Percentiles rank a stretch among this genome's conserved stretches.
Evolutionary conservation across 2,797 vertebrate species (phyloP).

Genomic region (Silurus aristotelis): DNA sequence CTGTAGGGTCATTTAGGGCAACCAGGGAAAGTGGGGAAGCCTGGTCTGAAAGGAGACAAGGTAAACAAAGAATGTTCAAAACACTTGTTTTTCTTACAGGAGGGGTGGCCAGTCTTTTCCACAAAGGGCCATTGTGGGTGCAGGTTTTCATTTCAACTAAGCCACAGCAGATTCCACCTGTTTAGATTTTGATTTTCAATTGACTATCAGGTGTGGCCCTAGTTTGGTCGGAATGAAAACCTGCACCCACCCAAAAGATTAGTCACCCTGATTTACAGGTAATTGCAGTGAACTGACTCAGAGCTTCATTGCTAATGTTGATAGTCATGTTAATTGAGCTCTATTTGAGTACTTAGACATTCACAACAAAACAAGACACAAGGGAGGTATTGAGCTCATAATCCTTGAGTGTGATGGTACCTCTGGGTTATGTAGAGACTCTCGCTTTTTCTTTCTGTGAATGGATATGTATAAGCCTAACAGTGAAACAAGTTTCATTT

Average conservation of each 20-base stretch:
- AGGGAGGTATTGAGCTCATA: not conserved
- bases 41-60: constrained; percentile 73
- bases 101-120: too few species aligned
- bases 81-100: not conserved
- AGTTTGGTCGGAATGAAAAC: too few species aligned
- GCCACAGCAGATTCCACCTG: too few species aligned
- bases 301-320: not conserved
- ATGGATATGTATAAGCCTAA: not conserved
- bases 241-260: too few species aligned
- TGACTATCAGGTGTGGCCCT: too few species aligned
- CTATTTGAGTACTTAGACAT: not conserved
- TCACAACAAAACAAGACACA: not conserved
- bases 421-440: not conserved
- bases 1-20: constrained; percentile 76
- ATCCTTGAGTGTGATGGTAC: not conserved
- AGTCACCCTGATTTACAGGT: not conserved
- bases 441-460: not conserved
- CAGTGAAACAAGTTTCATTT: not conserved
- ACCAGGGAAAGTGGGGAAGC: constrained; percentile 70
- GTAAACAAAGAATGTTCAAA: constrained; percentile 53
- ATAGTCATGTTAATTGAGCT: not conserved
- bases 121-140: too few species aligned
- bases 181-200: too few species aligned
- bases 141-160: too few species aligned
- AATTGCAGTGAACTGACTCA: not conserved